phyloP scores from a whole-genome alignment of 1,140 invertebrate species.

The Drosophila ohnishii region DNA sequence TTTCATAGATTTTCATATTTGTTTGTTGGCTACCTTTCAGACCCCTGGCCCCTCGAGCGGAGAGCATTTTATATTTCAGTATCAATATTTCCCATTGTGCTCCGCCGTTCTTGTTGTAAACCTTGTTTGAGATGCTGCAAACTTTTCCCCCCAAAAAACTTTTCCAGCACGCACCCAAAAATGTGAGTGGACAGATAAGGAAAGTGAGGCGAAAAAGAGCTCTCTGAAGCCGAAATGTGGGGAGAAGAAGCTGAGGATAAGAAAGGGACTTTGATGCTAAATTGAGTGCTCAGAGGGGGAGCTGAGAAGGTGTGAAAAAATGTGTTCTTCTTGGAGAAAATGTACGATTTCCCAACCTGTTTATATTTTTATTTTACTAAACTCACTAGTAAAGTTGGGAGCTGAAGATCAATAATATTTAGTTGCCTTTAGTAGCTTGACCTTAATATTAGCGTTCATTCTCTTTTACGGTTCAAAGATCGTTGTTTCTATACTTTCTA shows the following conservation, averaged over 20 bases:
- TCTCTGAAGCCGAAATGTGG: slow-evolving; percentile 39
- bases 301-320: slow-evolving; percentile 19
- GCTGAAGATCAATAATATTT: no score
- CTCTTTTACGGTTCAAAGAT: no score
- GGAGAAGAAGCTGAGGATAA: slow-evolving; percentile 2
- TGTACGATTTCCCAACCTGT: slow-evolving; percentile 1
- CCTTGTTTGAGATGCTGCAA: slow-evolving; percentile 47
- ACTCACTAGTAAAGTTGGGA: no score
- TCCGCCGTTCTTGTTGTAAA: slow-evolving; percentile 43
- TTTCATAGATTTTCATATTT: slow-evolving; percentile 67
- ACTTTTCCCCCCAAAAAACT: slow-evolving; percentile 61
- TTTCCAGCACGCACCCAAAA: slow-evolving; percentile 56
- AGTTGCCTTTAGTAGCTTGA: no score
- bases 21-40: slow-evolving; percentile 66
- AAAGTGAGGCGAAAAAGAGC: slow-evolving; percentile 21
- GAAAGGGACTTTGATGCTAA: slow-evolving; percentile 38
- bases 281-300: slow-evolving; percentile 21
- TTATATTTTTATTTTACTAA: no score
- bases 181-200: slow-evolving; percentile 31
- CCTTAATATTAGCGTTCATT: no score
- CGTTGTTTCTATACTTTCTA: no score
- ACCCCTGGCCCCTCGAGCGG: slow-evolving; percentile 16
- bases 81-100: slow-evolving; percentile 73
- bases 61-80: slow-evolving; percentile 68
- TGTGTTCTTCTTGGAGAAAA: neutral